Conservation (phyloP, 2,113 vertebrate species). For the Puffinus mauretanicus region DNA sequence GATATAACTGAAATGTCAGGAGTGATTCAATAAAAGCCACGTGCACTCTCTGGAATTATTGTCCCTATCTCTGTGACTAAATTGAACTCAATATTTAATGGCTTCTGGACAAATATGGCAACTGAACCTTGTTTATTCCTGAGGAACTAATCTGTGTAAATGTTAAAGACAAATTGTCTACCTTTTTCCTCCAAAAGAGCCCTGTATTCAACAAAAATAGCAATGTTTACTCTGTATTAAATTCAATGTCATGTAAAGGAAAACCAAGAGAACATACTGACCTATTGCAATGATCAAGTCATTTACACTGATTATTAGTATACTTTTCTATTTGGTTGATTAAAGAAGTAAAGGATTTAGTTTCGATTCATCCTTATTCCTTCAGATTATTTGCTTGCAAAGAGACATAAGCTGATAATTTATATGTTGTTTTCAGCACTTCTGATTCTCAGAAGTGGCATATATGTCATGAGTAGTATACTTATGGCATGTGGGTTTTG, state of each 20-base stretch:
- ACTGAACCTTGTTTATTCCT: background rate
- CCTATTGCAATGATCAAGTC: background rate
- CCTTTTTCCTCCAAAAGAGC: slow-evolving; percentile 11
- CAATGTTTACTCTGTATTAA: background rate
- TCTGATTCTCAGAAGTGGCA: background rate
- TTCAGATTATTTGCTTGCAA: background rate
- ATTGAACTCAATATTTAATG: background rate
- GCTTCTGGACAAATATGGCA: background rate
- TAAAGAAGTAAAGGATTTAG: background rate
- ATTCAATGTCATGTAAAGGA: background rate
- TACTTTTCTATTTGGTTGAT: background rate
- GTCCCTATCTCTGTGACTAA: background rate
- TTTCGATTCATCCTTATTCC: background rate
- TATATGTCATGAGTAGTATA: background rate
- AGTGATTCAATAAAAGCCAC: background rate
- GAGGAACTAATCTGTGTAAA: background rate
- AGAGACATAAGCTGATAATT: background rate
- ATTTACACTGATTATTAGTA: background rate
- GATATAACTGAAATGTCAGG: background rate
- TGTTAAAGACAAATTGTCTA: background rate
- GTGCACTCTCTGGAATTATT: background rate
- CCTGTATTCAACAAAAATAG: slow-evolving; percentile 25
- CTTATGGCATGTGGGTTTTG: background rate
- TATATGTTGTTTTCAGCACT: background rate
- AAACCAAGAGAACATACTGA: background rate